Conservation (phyloP, 2,113 vertebrate species). For the Ptychochromis oligacanthus region DNA sequence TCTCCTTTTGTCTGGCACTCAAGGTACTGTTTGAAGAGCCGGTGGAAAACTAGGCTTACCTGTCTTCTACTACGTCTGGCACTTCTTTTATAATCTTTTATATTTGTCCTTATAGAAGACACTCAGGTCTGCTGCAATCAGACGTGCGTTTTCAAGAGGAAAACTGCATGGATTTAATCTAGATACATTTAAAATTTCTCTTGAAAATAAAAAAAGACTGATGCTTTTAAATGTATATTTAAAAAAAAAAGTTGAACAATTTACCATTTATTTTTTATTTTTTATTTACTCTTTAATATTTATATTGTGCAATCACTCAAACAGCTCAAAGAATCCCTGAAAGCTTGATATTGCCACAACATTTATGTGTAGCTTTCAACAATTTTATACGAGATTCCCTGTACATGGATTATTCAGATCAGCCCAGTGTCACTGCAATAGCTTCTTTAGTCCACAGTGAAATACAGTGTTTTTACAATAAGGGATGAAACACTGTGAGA, state of each 20-base stretch:
- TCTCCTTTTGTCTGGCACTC: conserved; percentile 59
- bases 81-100: neutral
- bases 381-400: neutral
- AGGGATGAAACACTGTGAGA: neutral
- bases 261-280: neutral
- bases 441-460: neutral
- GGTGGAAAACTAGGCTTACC: conserved; percentile 29
- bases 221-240: neutral
- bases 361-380: neutral
- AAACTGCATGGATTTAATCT: neutral
- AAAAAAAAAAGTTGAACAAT: neutral
- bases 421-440: neutral
- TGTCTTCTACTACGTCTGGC: neutral
- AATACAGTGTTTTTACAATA: too few species aligned
- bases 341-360: neutral
- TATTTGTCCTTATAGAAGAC: conserved; percentile 2
- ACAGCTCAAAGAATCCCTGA: neutral
- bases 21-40: conserved; percentile 29
- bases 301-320: neutral
- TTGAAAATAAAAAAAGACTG: neutral
- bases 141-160: neutral
- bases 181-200: neutral
- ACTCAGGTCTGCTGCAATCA: neutral
- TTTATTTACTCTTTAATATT: neutral
- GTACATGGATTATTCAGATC: neutral